phyloP scores from a whole-genome alignment of 2,888 invertebrate species.

The Pinctada fucata region DNA sequence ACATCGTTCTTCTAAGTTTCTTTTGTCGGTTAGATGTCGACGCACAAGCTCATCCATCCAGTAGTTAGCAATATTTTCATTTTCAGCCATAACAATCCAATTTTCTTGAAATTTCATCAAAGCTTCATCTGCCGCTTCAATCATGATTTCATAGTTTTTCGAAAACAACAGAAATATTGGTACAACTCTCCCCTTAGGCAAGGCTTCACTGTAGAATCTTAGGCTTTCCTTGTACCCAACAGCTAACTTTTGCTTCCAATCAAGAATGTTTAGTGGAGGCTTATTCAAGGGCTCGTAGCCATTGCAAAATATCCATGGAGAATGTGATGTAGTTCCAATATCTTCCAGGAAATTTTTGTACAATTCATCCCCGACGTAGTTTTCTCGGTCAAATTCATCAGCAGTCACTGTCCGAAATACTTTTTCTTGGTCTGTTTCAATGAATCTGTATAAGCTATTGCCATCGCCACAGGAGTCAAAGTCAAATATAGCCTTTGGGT shows the following conservation, averaged over 20 bases:
- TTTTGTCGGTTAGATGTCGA: slow-evolving; percentile 44
- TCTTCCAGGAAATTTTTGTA: slow-evolving; percentile 44
- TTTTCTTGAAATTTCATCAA: slow-evolving; percentile 53
- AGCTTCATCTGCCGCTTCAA: slow-evolving; percentile 60
- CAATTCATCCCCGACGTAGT: slow-evolving; percentile 30
- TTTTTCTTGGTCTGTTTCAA: slow-evolving; percentile 41
- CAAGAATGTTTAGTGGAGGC: slow-evolving; percentile 33
- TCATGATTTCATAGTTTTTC: slow-evolving; percentile 51
- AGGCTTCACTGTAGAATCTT: slow-evolving; percentile 46
- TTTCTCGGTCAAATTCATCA: slow-evolving; percentile 49
- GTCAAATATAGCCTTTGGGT: slow-evolving; percentile 52
- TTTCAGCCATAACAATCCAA: slow-evolving; percentile 57
- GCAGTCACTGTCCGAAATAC: slow-evolving; percentile 48
- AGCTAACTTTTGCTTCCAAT: slow-evolving; percentile 56
- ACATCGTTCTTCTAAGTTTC: slow-evolving; percentile 41
- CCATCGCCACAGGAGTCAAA: slow-evolving; percentile 44
- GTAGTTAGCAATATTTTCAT: slow-evolving; percentile 46
- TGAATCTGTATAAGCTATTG: slow-evolving; percentile 38
- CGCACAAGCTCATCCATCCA: slow-evolving; percentile 48
- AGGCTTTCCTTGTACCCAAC: slow-evolving; percentile 59
- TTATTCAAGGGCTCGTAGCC: slow-evolving; percentile 50
- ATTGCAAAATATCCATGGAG: slow-evolving; percentile 61
- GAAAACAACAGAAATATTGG: slow-evolving; percentile 59
- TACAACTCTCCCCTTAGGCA: slow-evolving; percentile 55
- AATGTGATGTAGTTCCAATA: slow-evolving; percentile 41